These are phyloP conservation scores for Gymnothorax javanicus DNA, from an alignment of 2,797 vertebrate genomes.

Conservation along the genomic window DNA sequence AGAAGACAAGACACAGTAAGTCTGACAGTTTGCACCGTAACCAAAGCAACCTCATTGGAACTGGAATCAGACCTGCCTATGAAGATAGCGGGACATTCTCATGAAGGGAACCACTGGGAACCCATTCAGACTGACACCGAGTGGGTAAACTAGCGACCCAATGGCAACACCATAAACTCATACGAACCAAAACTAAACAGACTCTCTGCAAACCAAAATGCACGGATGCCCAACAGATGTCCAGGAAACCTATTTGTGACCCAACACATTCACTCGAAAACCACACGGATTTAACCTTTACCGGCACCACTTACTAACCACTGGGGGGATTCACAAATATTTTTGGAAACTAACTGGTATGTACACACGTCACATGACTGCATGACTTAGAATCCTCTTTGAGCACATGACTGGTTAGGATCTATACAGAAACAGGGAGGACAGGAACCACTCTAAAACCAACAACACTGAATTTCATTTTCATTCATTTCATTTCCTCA, in stretches of 20 bases:
- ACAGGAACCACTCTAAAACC: background rate
- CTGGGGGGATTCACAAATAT: background rate
- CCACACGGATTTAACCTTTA: background rate
- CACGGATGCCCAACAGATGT: too few species aligned
- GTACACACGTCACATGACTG: background rate
- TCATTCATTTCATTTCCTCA: background rate
- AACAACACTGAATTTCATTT: background rate
- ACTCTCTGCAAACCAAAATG: too few species aligned
- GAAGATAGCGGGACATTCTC: slow-evolving; percentile 16
- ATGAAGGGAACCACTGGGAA: background rate
- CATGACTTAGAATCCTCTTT: background rate
- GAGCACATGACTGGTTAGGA: background rate
- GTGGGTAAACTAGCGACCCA: too few species aligned
- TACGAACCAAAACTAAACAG: too few species aligned
- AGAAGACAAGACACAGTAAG: background rate
- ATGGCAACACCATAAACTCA: too few species aligned
- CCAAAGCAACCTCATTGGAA: slow-evolving; percentile 28
- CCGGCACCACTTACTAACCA: background rate
- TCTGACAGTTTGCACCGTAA: background rate
- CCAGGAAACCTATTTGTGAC: too few species aligned
- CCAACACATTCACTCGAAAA: background rate
- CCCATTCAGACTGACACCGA: background rate
- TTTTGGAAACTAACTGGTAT: background rate
- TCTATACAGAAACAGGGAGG: background rate
- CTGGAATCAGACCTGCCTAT: background rate